These are phyloP conservation scores for Phrynocephalus guinanensis DNA, from an alignment of 2,797 vertebrate genomes.

Conservation along the genomic window DNA sequence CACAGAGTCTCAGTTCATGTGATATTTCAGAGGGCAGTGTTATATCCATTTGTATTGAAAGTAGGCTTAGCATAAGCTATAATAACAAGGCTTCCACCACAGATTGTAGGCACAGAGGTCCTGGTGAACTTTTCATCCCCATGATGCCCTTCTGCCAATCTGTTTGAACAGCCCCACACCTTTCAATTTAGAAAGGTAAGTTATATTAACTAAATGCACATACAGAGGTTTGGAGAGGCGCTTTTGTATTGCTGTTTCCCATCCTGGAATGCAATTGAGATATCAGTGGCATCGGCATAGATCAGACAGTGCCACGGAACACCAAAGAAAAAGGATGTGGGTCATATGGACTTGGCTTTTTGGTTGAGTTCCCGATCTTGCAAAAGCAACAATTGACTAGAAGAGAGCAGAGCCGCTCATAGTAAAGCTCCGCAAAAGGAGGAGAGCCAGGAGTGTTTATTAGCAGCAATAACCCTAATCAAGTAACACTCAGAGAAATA, in stretches of 20 bases:
- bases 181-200: background rate
- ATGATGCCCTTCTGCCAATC: background rate
- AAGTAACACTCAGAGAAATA: constrained; percentile 73
- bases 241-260: background rate
- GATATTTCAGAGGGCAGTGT: constrained; percentile 52
- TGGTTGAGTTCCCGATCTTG: background rate
- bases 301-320: background rate
- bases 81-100: background rate
- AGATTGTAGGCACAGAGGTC: background rate
- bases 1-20: constrained; percentile 40
- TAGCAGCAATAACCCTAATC: constrained; percentile 74
- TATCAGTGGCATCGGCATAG: constrained; percentile 1
- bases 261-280: constrained; percentile 35
- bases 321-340: constrained; percentile 42
- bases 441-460: constrained; percentile 67
- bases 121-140: background rate
- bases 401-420: constrained; percentile 18
- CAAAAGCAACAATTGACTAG: constrained; percentile 32
- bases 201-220: background rate
- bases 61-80: background rate
- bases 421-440: constrained; percentile 52
- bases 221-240: background rate
- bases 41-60: background rate
- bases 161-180: too few species aligned
- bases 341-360: constrained; percentile 15